Percentiles rank a stretch among this genome's conserved stretches.
Conservation (phyloP, 64 coral and sea anemone species). For the Dendronephthya gigantea region DNA sequence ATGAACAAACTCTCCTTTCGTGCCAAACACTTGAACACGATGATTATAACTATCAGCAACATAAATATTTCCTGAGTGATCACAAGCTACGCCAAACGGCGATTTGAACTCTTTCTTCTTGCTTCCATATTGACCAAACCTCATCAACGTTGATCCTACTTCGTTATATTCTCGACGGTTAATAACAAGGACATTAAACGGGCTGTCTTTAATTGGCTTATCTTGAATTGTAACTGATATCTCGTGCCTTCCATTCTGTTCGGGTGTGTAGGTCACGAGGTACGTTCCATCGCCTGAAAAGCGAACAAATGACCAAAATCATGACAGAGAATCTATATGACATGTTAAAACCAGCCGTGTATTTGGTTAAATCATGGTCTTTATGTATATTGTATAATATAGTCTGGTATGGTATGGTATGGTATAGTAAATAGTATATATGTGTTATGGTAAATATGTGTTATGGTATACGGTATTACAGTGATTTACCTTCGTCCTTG, state of each 20-base stretch:
- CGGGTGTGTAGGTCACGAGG: slow-evolving; percentile 67
- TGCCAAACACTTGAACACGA: slow-evolving; percentile 52
- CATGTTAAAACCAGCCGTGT: no score
- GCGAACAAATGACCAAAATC: background rate
- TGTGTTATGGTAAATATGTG: background rate
- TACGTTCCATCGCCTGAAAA: slow-evolving; percentile 77
- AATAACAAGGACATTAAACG: slow-evolving; percentile 82
- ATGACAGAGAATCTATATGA: background rate
- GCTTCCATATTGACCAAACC: slow-evolving; percentile 91
- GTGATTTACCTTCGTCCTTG: slow-evolving; percentile 80
- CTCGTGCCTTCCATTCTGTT: slow-evolving; percentile 79
- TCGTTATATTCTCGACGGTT: slow-evolving; percentile 94
- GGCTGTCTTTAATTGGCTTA: slow-evolving; percentile 92
- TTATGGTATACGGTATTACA: no score
- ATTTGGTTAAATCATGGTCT: background rate
- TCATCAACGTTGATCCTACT: slow-evolving; percentile 76
- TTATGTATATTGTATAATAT: no score
- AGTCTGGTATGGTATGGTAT: no score
- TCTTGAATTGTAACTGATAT: slow-evolving; percentile 72
- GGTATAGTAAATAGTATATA: background rate
- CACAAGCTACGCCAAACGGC: slow-evolving; percentile 69
- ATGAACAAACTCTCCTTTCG: background rate
- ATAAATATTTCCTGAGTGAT: slow-evolving; percentile 65
- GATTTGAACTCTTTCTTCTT: slow-evolving; percentile 94
- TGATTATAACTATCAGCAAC: slow-evolving; percentile 97